These are phyloP conservation scores for Marmota monax DNA, from an alignment of 2,113 vertebrate species.

Conservation along the genomic window DNA sequence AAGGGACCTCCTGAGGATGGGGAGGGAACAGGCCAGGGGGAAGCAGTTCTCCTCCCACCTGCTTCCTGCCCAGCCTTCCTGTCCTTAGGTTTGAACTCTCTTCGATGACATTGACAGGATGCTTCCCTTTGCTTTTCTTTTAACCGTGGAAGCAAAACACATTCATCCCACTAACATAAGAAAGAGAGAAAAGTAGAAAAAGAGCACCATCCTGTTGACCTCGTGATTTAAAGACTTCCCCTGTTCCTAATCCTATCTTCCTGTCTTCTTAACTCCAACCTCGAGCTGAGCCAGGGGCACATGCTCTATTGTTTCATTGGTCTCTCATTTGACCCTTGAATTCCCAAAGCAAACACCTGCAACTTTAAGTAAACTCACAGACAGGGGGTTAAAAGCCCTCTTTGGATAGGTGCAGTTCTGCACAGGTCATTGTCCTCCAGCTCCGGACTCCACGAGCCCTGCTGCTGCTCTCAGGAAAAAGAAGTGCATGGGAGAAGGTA, in stretches of 20 bases:
- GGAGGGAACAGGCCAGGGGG: too few relatives aligned
- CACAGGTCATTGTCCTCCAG: too few relatives aligned
- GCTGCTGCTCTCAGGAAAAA: too few relatives aligned
- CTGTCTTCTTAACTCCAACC: not conserved
- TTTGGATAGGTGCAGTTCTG: rapidly evolving
- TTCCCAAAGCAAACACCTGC: not conserved
- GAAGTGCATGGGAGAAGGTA: rapidly evolving
- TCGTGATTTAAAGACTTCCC: not conserved
- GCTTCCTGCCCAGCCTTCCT: too few relatives aligned
- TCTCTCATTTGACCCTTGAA: not conserved
- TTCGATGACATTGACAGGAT: rapidly evolving
- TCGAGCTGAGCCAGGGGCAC: not conserved
- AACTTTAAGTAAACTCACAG: not conserved
- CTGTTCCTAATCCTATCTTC: rapidly evolving
- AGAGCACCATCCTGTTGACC: too few relatives aligned
- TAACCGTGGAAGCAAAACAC: not conserved
- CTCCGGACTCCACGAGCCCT: rapidly evolving
- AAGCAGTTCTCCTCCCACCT: too few relatives aligned
- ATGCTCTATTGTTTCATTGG: not conserved
- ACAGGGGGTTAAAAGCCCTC: not conserved
- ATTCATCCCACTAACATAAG: not conserved
- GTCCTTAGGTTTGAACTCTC: rapidly evolving
- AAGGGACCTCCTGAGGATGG: not conserved
- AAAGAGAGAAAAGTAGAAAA: not conserved
- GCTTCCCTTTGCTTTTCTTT: not conserved